phyloP scores from a whole-genome alignment of 2,797 vertebrate species.

The Taenioides sp. region DNA sequence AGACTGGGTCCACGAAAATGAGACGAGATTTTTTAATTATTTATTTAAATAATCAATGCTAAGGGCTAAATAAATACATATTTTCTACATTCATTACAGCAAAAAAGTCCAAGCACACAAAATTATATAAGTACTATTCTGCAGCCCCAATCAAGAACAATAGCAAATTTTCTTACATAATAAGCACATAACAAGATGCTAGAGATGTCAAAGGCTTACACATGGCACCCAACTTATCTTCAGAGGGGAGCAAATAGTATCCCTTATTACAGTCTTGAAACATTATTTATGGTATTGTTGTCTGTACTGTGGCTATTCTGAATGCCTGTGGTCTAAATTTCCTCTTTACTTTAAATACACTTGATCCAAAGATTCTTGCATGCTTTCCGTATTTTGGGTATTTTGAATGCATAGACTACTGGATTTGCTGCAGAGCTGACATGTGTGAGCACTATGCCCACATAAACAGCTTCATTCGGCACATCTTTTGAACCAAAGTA shows the following conservation, averaged over 20 bases:
- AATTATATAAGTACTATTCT: too few species aligned
- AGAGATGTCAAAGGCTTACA: neutral
- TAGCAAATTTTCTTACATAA: too few species aligned
- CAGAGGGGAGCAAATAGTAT: neutral
- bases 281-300: neutral
- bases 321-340: too few species aligned
- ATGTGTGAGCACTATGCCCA: conserved; percentile 83
- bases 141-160: too few species aligned
- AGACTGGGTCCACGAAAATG: too few species aligned
- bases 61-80: too few species aligned
- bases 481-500: conserved; percentile 49
- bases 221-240: neutral
- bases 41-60: too few species aligned
- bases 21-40: too few species aligned
- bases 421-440: conserved; percentile 87
- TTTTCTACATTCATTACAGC: too few species aligned
- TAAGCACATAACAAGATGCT: too few species aligned
- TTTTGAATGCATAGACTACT: conserved; percentile 83
- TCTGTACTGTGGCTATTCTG: neutral
- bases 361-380: conserved; percentile 43
- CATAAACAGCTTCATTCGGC: neutral
- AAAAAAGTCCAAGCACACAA: too few species aligned
- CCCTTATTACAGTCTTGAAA: neutral
- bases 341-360: neutral
- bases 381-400: conserved; percentile 83